Evolutionary conservation across 2,888 invertebrate genomes (phyloP), one percentile per base, ranked within the genome.

Genomic region (Pogonocherus hispidulus): DNA sequence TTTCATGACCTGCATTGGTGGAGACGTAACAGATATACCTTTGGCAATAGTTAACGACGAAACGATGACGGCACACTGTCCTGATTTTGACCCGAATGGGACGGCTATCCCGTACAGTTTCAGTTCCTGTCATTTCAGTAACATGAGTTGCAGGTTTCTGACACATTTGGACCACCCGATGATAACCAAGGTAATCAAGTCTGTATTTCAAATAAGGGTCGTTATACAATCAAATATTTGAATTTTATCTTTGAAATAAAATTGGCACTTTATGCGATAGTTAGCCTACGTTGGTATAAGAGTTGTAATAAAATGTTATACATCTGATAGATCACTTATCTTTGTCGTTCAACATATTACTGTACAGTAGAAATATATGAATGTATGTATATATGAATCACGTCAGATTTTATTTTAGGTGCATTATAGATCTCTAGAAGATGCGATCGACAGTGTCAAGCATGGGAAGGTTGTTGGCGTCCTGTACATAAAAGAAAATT

Each of bases 21-120:
- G 90, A 55, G 93, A 95, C 78, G 93, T 94, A 0, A 87, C 88
- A 57, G 90, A 90, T 65, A 86, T 97, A 0, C 88, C 89, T 55
- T 77, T 97, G 37, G 96, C 92, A 0, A 88, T 97, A 0, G 92
- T 95, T 19, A 96, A 96, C 79, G 88, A 93, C 0, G 97, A 97
- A 84, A 89, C 80, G 16, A 78, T 79, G 73, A 71, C 75, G 3
- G 74, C 77, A 22, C 55, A 71, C 9, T 86, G 86, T 67, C 57
- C 66, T 1, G 77, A 81, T 73, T 83, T 84, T 80, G 41, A 57
- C 5, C 62, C 66, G n/a, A 72, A 77, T 64, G 73, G 73, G 3
- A 72, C 74, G 6, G 75, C 75, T 2, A 63, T 69, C 37, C 71
- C 72, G 5, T 71, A 76, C 49, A 69, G 70, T 41, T 72, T 69